Evolutionary conservation across 1,140 invertebrate genomes (phyloP).

Genomic region (Megalopta genalis): DNA sequence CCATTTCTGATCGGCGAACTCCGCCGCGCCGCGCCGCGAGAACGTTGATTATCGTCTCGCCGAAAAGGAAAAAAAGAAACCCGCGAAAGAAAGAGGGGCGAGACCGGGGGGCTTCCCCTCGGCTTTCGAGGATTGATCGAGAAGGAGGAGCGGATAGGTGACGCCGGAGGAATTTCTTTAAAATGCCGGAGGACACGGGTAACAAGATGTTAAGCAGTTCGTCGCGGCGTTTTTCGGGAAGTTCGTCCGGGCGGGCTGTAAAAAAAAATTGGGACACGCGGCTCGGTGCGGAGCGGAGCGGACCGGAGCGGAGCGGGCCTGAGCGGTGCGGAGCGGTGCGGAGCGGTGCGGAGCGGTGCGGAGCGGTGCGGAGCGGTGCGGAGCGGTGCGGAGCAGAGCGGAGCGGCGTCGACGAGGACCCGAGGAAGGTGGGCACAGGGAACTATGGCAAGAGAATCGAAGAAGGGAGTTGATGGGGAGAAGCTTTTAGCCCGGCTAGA

Average conservation of each 20-base stretch:
- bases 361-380: slow-evolving; percentile 6
- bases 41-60: not conserved
- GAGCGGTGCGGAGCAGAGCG: too few relatives aligned
- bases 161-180: slow-evolving; percentile 28
- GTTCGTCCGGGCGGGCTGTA: slow-evolving; percentile 64
- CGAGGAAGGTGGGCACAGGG: slow-evolving; percentile 37
- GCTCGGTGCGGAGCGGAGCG: not conserved
- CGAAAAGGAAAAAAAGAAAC: too few relatives aligned
- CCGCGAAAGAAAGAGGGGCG: not conserved
- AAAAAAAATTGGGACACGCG: slow-evolving; percentile 73
- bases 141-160: slow-evolving; percentile 17
- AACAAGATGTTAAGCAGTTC: slow-evolving; percentile 73
- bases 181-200: slow-evolving; percentile 45
- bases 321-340: not conserved
- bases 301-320: not conserved
- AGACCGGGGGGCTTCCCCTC: not conserved
- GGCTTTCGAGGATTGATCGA: slow-evolving; percentile 2
- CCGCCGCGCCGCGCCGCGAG: too few relatives aligned
- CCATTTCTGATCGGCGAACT: not conserved
- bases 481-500: slow-evolving; percentile 81
- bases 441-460: slow-evolving; percentile 39
- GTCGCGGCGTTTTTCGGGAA: slow-evolving; percentile 42
- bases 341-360: not conserved
- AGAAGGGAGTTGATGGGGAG: slow-evolving; percentile 77
- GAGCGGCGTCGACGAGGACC: slow-evolving; percentile 2